Conservation (phyloP, 1,140 invertebrate genomes). For the Stegodyphus mimosarum region DNA sequence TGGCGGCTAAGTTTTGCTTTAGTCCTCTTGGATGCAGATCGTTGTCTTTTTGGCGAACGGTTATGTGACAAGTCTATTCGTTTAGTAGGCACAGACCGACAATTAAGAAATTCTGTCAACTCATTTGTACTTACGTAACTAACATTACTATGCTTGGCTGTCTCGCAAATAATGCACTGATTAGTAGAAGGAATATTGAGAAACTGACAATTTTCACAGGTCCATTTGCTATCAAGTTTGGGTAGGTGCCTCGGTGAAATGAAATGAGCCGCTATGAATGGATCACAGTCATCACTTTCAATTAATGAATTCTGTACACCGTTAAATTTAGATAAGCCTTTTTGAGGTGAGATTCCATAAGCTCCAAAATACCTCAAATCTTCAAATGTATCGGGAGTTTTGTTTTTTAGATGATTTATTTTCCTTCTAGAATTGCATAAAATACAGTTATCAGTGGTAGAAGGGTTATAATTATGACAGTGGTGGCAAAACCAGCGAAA, state of each 20-base stretch:
- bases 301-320: constrained; percentile 25
- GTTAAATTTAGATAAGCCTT: constrained; percentile 42
- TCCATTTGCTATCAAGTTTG: constrained; percentile 64
- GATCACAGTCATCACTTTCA: constrained; percentile 30
- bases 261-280: constrained; percentile 41
- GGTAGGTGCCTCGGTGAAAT: constrained; percentile 60
- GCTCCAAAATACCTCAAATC: constrained; percentile 39
- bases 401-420: constrained; percentile 3
- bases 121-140: constrained; percentile 57
- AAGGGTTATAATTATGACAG: constrained; percentile 56
- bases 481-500: constrained; percentile 60
- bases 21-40: constrained; percentile 74
- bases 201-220: constrained; percentile 65
- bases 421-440: constrained; percentile 38
- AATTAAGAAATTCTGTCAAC: constrained; percentile 45
- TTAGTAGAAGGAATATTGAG: constrained; percentile 64
- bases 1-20: constrained; percentile 74
- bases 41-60: constrained; percentile 71
- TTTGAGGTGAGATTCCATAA: constrained; percentile 46
- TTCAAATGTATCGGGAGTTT: constrained; percentile 37
- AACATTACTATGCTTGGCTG: constrained; percentile 58
- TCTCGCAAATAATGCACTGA: constrained; percentile 64
- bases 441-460: constrained; percentile 39
- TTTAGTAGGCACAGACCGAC: constrained; percentile 44
- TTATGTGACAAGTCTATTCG: constrained; percentile 59